Evolutionary conservation across 2,888 invertebrate species (phyloP), one percentile per base, ranked within the genome.

Genomic region (Cosmia trapezina): DNA sequence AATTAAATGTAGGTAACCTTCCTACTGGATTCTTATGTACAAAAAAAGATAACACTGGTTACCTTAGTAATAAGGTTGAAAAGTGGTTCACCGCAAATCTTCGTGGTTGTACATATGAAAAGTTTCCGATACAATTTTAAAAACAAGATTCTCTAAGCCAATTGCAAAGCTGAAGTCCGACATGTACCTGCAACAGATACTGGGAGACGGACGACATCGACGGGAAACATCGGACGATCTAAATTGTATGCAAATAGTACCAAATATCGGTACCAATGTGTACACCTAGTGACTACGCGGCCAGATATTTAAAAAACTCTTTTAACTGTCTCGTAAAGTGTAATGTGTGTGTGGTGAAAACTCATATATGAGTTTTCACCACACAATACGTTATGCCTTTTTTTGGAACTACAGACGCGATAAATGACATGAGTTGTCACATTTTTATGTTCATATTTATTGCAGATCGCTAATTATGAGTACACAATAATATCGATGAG

Each of bases 221-320:
- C 22, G 14, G 49, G 53, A 22, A 33, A 56, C 54, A 76, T 64
- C 63, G 56, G 51, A 3, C 59, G 56, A 76, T 81, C 81, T 71
- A 76, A 67, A 76, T 76, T 79, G 81, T 59, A 81, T 81, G 79
- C 79, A 81, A 81, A 81, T 76, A 37, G 77, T 51, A 1, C 22
- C 28, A 43, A 63, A 54, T 64, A 63, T 64, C 33, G 28, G 17
- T 12, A 65, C 19, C 43, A 4, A 47, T 37, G 28, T 47, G 45
- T 51, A n/a, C 14, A 33, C 33, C 6, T n/a, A 53, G 53, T 4
- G n/a, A 9, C 9, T 9, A 51, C n/a, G 3, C 7, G 19, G 12
- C 33, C 9, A 28, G 14, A 33, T 59, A 43, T 33, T 22, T 41
- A 4, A 8, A 41, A 41, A 37, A 37, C 0, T 54, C 4, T 14